Evolutionary conservation across 2,797 vertebrate genomes (phyloP).

Genomic region (Pseudochaenichthys georgianus): DNA sequence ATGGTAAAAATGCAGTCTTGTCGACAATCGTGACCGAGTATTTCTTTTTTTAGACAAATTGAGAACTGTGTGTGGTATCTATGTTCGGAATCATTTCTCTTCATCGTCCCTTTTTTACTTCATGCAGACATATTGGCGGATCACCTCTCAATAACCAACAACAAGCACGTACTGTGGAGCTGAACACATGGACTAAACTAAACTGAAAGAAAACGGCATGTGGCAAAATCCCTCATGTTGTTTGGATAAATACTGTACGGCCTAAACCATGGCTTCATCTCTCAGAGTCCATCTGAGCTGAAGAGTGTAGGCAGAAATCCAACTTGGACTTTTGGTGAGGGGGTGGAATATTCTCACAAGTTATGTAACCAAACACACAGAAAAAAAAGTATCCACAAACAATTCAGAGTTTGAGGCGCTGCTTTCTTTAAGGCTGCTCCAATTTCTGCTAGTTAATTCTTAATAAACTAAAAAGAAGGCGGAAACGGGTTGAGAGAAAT

Average conservation of each 20-base stretch:
- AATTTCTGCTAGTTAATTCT: conserved; percentile 31
- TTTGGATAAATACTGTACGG: conserved; percentile 39
- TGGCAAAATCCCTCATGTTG: conserved; percentile 25
- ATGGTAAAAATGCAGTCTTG: conserved; percentile 66
- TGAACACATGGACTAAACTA: conserved; percentile 26
- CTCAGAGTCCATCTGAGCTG: conserved; percentile 40
- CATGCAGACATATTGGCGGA: conserved; percentile 53
- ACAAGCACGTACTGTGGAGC: conserved; percentile 28
- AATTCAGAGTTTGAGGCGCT: conserved; percentile 25
- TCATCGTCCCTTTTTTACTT: conserved; percentile 21
- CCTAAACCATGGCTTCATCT: conserved; percentile 6
- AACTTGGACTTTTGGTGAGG: conserved; percentile 55
- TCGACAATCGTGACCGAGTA: conserved; percentile 32
- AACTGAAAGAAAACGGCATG: not conserved
- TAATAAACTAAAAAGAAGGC: not conserved
- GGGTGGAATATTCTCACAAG: conserved; percentile 57
- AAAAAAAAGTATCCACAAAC: conserved; percentile 14
- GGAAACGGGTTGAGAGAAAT: not conserved
- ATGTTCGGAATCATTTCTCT: not conserved
- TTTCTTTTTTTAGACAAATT: conserved; percentile 41
- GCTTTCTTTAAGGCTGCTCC: conserved; percentile 47
- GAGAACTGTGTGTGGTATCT: conserved; percentile 3
- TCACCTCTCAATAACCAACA: conserved; percentile 31
- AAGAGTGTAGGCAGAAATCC: conserved; percentile 38
- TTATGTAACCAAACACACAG: conserved; percentile 32